phyloP scores from a whole-genome alignment of 1,140 invertebrate genomes.

The Neotoxoptera formosana region DNA sequence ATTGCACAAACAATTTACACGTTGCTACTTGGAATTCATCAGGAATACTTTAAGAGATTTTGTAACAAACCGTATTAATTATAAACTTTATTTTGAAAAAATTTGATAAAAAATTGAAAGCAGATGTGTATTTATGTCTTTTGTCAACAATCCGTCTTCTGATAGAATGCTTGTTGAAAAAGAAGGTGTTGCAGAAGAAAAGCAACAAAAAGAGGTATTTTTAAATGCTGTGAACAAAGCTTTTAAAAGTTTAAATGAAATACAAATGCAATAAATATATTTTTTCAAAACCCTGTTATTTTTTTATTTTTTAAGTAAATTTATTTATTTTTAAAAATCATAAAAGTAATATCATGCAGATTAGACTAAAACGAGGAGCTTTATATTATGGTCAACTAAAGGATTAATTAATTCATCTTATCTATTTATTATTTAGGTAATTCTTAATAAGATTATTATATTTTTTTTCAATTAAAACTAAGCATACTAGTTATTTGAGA shows the following conservation, averaged over 20 bases:
- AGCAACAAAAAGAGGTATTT: not conserved
- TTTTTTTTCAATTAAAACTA: no score
- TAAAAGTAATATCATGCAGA: no score
- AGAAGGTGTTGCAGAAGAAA: not conserved
- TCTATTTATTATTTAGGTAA: no score
- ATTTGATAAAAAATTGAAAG: not conserved
- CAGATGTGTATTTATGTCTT: not conserved
- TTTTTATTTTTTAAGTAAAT: no score
- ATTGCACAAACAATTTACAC: not conserved
- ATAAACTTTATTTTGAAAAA: not conserved
- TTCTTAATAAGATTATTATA: no score
- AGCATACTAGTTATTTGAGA: no score
- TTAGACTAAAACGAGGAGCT: no score
- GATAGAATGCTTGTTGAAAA: not conserved
- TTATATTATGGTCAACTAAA: no score
- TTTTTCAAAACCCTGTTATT: no score
- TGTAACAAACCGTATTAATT: not conserved
- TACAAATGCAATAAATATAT: not conserved
- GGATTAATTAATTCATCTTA: no score
- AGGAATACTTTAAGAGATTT: constrained; percentile 3
- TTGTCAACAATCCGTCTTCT: not conserved
- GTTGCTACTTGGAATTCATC: not conserved
- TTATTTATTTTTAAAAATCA: no score
- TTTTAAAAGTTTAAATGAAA: not conserved
- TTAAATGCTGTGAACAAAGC: constrained; percentile 31